Evolutionary conservation across 1,140 invertebrate genomes (phyloP).

Genomic region (Ooceraea biroi): DNA sequence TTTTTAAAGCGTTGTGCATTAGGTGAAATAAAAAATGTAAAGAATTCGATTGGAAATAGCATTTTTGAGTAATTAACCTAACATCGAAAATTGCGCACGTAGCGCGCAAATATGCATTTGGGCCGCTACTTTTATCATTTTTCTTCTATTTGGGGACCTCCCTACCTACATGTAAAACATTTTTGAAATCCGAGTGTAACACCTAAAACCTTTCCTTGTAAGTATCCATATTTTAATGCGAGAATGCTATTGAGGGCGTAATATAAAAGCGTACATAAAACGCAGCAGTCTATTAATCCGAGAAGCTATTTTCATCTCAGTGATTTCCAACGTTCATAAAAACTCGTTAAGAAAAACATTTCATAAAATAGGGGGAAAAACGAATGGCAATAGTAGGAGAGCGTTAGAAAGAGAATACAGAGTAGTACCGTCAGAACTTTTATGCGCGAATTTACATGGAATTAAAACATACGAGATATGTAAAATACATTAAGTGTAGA

Average conservation of each 20-base stretch:
- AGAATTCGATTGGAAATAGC: no score
- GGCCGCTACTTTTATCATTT: no score
- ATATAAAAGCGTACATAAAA: slow-evolving; percentile 30
- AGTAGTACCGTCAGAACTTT: not conserved
- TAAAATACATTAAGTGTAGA: slow-evolving; percentile 10
- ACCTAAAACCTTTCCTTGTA: no score
- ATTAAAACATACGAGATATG: not conserved
- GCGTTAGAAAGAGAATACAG: not conserved
- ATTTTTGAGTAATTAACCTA: no score
- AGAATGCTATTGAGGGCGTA: slow-evolving; percentile 13
- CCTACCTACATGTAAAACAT: no score
- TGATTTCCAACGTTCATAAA: slow-evolving; percentile 9
- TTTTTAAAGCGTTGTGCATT: no score
- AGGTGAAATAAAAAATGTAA: no score
- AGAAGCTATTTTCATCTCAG: not conserved
- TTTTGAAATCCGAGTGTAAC: no score
- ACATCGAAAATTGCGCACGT: no score
- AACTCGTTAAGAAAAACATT: slow-evolving; percentile 1
- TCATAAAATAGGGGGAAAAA: not conserved
- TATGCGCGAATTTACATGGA: not conserved
- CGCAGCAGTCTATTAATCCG: slow-evolving; percentile 5
- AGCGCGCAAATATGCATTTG: no score
- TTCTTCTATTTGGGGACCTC: no score
- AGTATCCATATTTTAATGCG: slow-evolving; percentile 3
- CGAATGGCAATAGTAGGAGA: slow-evolving; percentile 6